These are phyloP conservation scores for Drosophila paulistorum DNA, from an alignment of 1,140 invertebrate genomes.

Conservation along the genomic window DNA sequence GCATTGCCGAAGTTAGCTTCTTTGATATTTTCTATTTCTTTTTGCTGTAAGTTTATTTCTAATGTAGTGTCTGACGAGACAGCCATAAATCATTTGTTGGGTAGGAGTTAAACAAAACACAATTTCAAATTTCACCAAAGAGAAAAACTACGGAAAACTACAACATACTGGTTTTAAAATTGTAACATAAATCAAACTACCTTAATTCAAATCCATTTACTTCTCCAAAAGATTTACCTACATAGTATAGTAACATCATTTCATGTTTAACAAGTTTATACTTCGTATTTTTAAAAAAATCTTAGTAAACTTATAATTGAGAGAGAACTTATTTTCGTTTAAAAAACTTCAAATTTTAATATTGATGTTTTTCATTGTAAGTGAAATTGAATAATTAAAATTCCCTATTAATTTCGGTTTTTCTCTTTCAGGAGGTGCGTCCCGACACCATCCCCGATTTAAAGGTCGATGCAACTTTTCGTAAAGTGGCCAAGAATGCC, in stretches of 20 bases:
- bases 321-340: too few species aligned
- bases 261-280: too few species aligned
- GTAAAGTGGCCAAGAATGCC: slow-evolving; percentile 88
- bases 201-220: too few species aligned
- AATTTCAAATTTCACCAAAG: not conserved
- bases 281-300: too few species aligned
- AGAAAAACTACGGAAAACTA: not conserved
- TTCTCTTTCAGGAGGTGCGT: slow-evolving; percentile 60
- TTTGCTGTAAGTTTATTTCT: slow-evolving; percentile 25
- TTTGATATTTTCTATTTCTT: not conserved
- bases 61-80: not conserved
- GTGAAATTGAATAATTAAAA: too few species aligned
- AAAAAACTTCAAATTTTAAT: too few species aligned
- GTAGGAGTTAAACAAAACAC: not conserved
- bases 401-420: not conserved
- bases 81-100: slow-evolving; percentile 6
- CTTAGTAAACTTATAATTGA: too few species aligned
- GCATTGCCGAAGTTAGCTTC: too few species aligned
- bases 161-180: not conserved
- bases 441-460: slow-evolving; percentile 81
- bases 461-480: slow-evolving; percentile 86
- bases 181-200: too few species aligned
- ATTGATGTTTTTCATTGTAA: too few species aligned
- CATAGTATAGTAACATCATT: too few species aligned
- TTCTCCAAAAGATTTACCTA: too few species aligned